Evolutionary conservation across 2,888 invertebrate genomes (phyloP).

Genomic region (Anthophora plumipes): DNA sequence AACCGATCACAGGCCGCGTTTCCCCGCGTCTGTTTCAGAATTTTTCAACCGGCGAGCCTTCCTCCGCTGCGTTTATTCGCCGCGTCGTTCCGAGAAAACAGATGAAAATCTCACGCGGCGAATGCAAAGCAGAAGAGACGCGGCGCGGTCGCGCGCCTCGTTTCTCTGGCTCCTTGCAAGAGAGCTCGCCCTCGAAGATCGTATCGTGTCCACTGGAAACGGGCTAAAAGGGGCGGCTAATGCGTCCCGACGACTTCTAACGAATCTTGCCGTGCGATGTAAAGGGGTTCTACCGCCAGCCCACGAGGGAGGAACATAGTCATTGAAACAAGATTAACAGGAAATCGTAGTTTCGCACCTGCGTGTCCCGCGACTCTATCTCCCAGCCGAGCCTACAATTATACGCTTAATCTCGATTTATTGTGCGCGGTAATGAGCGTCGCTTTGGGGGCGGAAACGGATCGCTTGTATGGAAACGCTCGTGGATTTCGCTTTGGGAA

Average conservation of each 20-base stretch:
- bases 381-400: constrained; percentile 32
- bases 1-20: constrained; percentile 20
- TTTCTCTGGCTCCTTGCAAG: constrained; percentile 21
- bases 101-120: constrained; percentile 81
- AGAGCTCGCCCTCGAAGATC: constrained; percentile 68
- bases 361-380: constrained; percentile 21
- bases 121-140: no score
- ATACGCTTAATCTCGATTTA: constrained; percentile 51
- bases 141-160: constrained; percentile 72
- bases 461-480: constrained; percentile 23
- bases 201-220: constrained; percentile 73
- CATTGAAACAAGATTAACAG: constrained; percentile 49
- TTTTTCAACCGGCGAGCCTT: constrained; percentile 22
- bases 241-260: constrained; percentile 71
- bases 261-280: constrained; percentile 72
- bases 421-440: constrained; percentile 38
- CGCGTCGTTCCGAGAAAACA: constrained; percentile 81
- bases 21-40: constrained; percentile 33
- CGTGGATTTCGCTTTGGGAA: neutral
- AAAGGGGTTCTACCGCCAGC: constrained; percentile 46
- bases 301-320: neutral
- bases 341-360: constrained; percentile 52
- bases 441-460: neutral
- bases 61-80: constrained; percentile 38
- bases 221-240: constrained; percentile 72